Evolutionary conservation across 1,140 invertebrate genomes (phyloP).

Genomic region (Zaprionus inermis): DNA sequence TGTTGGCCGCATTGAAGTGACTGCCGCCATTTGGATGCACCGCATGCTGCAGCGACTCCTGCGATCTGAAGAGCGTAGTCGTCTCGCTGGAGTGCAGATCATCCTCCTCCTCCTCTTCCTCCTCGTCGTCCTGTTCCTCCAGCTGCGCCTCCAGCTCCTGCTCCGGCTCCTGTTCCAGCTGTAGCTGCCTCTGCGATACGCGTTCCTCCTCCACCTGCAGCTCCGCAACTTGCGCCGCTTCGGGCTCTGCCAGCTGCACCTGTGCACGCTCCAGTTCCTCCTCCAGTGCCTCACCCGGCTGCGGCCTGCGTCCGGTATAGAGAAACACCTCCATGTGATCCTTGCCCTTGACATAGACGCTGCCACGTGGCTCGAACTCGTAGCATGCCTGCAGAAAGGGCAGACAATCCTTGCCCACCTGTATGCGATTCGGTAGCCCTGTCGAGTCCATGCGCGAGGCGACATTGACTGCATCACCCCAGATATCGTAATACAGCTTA

Average conservation of each 20-base stretch:
- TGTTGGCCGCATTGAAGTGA: constrained; percentile 38
- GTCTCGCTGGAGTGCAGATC: constrained; percentile 71
- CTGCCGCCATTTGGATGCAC: constrained; percentile 46
- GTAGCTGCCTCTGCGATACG: not conserved
- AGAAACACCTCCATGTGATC: constrained; percentile 96
- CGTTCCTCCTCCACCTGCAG: constrained; percentile 48
- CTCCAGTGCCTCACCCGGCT: constrained; percentile 10
- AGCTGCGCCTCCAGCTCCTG: not conserved
- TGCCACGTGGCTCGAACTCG: constrained; percentile 92
- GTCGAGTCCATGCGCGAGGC: constrained; percentile 98
- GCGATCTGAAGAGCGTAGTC: constrained; percentile 67
- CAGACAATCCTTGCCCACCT: constrained; percentile 92
- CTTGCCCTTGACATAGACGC: constrained; percentile 97
- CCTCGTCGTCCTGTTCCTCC: not conserved
- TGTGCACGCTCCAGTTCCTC: not conserved
- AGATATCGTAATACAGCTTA: constrained; percentile 98
- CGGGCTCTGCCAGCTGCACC: not conserved
- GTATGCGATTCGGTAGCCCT: constrained; percentile 93
- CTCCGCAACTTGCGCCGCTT: not conserved
- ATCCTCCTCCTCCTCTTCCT: constrained; percentile 50
- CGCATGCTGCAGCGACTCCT: constrained; percentile 59
- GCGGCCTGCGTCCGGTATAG: constrained; percentile 55
- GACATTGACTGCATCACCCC: constrained; percentile 99
- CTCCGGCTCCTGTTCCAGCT: not conserved
- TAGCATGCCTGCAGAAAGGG: constrained; percentile 88